These are phyloP conservation scores for Psix sp. DNA, from an alignment of 1,140 invertebrate species.

Conservation along the genomic window DNA sequence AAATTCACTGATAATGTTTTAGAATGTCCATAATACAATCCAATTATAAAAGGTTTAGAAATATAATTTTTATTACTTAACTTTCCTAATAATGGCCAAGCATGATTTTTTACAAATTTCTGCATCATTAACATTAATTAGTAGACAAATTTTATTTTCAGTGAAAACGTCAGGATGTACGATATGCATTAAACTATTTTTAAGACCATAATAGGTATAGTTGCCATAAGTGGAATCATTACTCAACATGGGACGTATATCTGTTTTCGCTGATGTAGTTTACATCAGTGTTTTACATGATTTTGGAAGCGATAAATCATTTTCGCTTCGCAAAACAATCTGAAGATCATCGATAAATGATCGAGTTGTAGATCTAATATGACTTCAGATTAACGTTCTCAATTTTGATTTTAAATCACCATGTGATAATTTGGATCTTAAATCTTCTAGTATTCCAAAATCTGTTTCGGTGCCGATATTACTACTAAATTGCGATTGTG, in stretches of 20 bases:
- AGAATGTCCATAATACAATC: conserved; percentile 32
- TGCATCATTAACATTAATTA: conserved; percentile 17
- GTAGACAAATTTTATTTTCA: conserved; percentile 7
- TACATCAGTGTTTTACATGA: conserved; percentile 27
- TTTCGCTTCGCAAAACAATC: conserved; percentile 20
- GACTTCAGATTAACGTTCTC: neutral
- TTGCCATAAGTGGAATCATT: conserved; percentile 13
- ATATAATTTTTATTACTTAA: conserved; percentile 13
- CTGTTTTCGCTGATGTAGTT: conserved; percentile 9
- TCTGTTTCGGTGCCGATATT: too few relatives aligned
- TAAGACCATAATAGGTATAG: conserved; percentile 11
- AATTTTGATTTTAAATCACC: conserved; percentile 18
- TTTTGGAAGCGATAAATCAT: conserved; percentile 8
- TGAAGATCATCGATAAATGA: conserved; percentile 10
- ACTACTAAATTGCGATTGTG: too few relatives aligned
- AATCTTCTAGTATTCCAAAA: too few relatives aligned
- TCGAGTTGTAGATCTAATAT: conserved; percentile 4
- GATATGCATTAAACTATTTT: conserved; percentile 12
- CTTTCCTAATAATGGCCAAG: conserved; percentile 32
- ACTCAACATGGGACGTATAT: conserved; percentile 16
- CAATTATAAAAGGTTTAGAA: conserved; percentile 30
- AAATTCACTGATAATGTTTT: conserved; percentile 28
- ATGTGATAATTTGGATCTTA: conserved; percentile 2
- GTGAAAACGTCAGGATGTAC: conserved; percentile 23
- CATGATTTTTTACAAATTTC: conserved; percentile 16